Evolutionary conservation across 2,113 vertebrate species (phyloP), one percentile per base, ranked within the genome.

Genomic region (Tenebrosternarchus preto): DNA sequence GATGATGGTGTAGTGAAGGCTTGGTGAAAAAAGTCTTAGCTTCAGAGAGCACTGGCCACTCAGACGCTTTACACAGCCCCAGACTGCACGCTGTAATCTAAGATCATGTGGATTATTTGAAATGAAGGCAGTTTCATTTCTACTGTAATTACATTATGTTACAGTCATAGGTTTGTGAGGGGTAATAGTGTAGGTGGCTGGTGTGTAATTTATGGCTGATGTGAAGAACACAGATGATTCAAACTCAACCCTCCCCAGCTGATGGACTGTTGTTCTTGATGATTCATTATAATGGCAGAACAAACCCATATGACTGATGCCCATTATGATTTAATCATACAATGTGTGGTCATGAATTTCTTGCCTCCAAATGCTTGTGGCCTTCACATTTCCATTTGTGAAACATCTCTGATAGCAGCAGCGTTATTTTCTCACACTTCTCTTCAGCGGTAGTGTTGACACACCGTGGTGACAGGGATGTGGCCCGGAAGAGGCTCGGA

Each of bases 171-270:
- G 53, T 74, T 73, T 85, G 75, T 75, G 72, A 81, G 31, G 75
- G 79, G 79, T 78, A 78, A 74, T n/a, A 68, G 61, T 77, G 72
- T 82, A 78, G 77, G 77, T 61, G 66, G 50, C 9, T 80, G 24
- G 73, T 77, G 77, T 77, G 69, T 83, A 73, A 80, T 82, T 77
- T 78, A 76, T 81, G 69, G 71, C 70, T 84, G 83, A 84, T 84
- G 78, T 81, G 78, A 84, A 39, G 39, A 80, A 73, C 74, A 74
- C 36, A 80, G 50, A 81, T 81, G 61, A 84, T 69, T 63, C 73
- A 80, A 73, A 59, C 78, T 59, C 50, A 57, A 80, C 31, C 39
- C n/a, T 7, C 39, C 76, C 29, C 27, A 33, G 36, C 67, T 19
- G 27, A 50, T 39, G 53, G 57, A 72, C 68, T 5, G 77, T 33